Evolutionary conservation across 2,797 vertebrate genomes (phyloP).

Genomic region (Myotis planiceps): DNA sequence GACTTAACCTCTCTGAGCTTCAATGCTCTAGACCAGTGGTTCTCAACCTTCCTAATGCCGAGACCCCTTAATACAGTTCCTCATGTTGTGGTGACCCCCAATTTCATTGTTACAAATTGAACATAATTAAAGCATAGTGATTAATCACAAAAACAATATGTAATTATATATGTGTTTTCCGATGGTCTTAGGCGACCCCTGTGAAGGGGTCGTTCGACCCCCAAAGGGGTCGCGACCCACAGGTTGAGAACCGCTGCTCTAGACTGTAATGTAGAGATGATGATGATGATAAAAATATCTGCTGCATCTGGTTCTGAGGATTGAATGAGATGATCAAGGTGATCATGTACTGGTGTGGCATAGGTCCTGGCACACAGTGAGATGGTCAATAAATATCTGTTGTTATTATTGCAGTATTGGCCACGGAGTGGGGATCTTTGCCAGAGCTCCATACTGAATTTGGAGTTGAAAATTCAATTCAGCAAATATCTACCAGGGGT

Average conservation of each 20-base stretch:
- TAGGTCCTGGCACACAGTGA: background rate
- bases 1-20: background rate
- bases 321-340: background rate
- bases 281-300: background rate
- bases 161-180: too few species aligned
- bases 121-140: too few species aligned
- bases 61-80: too few species aligned
- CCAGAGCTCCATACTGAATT: background rate
- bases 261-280: background rate
- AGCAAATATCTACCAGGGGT: background rate
- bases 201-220: too few species aligned
- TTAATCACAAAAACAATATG: too few species aligned
- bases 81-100: too few species aligned
- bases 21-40: background rate
- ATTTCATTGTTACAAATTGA: too few species aligned
- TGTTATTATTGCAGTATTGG: background rate
- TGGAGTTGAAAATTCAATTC: slow-evolving; percentile 1
- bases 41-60: too few species aligned
- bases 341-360: background rate
- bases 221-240: too few species aligned
- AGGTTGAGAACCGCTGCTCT: too few species aligned
- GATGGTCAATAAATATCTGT: background rate
- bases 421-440: background rate
- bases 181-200: too few species aligned
- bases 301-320: background rate